Evolutionary conservation across 2,797 vertebrate species (phyloP).

Genomic region (Macrochelys suwanniensis): DNA sequence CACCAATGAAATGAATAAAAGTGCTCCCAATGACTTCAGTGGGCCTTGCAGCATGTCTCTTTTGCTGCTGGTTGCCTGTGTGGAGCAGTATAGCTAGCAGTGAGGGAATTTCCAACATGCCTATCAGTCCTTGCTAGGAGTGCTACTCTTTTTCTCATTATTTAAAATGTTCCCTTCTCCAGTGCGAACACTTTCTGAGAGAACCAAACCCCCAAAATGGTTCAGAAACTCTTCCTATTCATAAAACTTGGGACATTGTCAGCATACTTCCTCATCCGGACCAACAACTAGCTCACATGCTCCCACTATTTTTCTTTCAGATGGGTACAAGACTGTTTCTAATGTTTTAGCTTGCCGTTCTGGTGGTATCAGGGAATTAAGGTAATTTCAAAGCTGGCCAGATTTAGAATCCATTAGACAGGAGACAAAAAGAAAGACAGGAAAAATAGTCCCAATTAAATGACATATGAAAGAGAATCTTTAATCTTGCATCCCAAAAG

Average conservation of each 20-base stretch:
- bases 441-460: not conserved
- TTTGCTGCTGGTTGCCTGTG: not conserved
- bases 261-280: fast-evolving
- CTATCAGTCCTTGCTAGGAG: not conserved
- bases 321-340: not conserved
- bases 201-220: not conserved
- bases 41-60: not conserved
- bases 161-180: not conserved
- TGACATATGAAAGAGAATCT: fast-evolving
- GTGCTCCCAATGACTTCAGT: not conserved
- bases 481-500: not conserved
- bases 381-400: not conserved
- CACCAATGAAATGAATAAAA: not conserved
- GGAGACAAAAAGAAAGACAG: not conserved
- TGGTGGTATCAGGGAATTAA: not conserved
- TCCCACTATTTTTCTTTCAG: not conserved
- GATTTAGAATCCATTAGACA: not conserved
- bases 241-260: not conserved
- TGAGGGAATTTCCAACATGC: not conserved
- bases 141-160: fast-evolving
- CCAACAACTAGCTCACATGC: not conserved
- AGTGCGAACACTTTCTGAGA: not conserved
- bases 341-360: not conserved
- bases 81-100: not conserved
- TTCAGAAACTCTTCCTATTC: not conserved